A percentile compares a stretch with the other conserved stretches of the same genome.
Conservation (phyloP, 1,140 invertebrate species). For the Doryteuthis pealeii region DNA sequence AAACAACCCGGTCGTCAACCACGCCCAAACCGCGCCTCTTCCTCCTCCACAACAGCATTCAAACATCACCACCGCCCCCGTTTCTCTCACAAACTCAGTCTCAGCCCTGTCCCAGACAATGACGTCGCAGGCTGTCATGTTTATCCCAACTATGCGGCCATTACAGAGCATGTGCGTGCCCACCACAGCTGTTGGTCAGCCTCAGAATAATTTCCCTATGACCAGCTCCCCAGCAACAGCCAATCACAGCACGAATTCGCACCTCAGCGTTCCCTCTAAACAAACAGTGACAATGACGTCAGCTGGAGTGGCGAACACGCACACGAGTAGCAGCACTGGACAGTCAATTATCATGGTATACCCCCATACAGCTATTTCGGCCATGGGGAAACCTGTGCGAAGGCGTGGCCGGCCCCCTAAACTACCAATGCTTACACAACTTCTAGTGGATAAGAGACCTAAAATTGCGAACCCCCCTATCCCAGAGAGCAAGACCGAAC, state of each 20-base stretch:
- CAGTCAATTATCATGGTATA: conserved; percentile 48
- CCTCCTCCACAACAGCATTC: conserved; percentile 17
- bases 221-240: background rate
- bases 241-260: background rate
- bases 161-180: background rate
- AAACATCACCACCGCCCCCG: conserved; percentile 12
- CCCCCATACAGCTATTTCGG: conserved; percentile 31
- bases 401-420: conserved; percentile 49
- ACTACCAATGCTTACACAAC: conserved; percentile 39
- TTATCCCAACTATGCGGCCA: background rate
- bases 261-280: background rate
- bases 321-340: background rate
- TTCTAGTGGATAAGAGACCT: conserved; percentile 32
- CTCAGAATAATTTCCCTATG: background rate
- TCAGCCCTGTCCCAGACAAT: background rate
- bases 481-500: background rate
- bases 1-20: conserved; percentile 10
- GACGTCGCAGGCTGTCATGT: conserved; percentile 18
- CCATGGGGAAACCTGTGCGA: conserved; percentile 36
- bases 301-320: background rate
- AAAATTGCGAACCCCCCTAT: background rate
- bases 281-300: background rate
- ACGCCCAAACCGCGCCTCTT: conserved; percentile 16
- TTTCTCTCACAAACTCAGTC: background rate
- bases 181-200: background rate